Evolutionary conservation across 2,797 vertebrate species (phyloP).

Genomic region (Syndactyla subalaris): DNA sequence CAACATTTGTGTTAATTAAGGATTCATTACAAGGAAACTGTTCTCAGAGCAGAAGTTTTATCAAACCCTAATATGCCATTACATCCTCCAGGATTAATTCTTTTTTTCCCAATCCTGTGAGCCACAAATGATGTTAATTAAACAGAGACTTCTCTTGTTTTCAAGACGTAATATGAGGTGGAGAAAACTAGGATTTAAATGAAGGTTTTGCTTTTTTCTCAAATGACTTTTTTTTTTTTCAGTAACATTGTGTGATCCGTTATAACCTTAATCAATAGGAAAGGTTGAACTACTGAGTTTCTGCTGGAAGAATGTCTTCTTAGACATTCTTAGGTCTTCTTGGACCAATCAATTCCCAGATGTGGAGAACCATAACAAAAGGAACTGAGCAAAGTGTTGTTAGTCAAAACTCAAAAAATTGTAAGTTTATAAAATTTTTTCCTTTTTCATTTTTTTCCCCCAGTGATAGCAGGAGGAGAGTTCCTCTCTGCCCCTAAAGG

Average conservation of each 20-base stretch:
- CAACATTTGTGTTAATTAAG: conserved; percentile 50
- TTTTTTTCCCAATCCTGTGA: neutral
- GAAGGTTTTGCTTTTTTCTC: neutral
- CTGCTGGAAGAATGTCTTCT: neutral
- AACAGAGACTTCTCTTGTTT: neutral
- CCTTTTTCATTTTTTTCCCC: too few species aligned
- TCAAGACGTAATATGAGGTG: neutral
- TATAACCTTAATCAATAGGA: neutral
- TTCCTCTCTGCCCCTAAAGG: neutral
- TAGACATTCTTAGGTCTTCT: neutral
- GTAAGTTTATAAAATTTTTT: neutral
- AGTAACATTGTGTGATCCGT: neutral
- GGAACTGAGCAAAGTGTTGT: neutral
- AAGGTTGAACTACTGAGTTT: neutral
- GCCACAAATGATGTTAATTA: conserved; percentile 23
- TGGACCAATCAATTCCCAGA: neutral
- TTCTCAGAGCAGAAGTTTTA: conserved; percentile 31
- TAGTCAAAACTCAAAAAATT: neutral
- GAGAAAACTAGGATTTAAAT: neutral
- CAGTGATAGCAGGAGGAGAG: neutral
- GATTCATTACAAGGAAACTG: neutral
- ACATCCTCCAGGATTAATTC: conserved; percentile 28
- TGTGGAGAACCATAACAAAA: neutral
- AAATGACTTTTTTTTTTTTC: neutral
- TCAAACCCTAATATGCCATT: conserved; percentile 26